phyloP scores from a whole-genome alignment of 1,140 invertebrate genomes.

The Holotrichia oblita region DNA sequence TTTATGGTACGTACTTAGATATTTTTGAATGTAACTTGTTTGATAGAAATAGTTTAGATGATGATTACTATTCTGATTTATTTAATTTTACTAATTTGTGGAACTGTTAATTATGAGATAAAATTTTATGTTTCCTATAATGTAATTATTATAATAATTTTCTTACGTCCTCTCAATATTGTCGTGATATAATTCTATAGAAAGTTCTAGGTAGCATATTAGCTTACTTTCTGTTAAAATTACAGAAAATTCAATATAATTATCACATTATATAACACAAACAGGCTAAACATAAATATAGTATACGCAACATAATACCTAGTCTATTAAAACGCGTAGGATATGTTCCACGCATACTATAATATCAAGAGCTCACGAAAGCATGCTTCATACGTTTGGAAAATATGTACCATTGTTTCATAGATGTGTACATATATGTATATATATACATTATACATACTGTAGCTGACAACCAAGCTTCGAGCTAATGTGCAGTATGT shows the following conservation, averaged over 20 bases:
- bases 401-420: not conserved
- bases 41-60: too few species aligned
- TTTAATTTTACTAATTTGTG: too few species aligned
- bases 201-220: too few species aligned
- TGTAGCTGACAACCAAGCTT: not conserved
- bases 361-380: not conserved
- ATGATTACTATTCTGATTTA: too few species aligned
- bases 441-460: too few species aligned
- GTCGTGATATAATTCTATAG: too few species aligned
- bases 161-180: too few species aligned
- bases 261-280: conserved; percentile 1
- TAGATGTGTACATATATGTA: not conserved
- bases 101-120: too few species aligned
- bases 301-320: not conserved
- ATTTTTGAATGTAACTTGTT: too few species aligned
- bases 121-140: too few species aligned
- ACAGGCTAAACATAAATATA: not conserved
- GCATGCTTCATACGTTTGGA: not conserved
- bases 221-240: not conserved
- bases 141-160: too few species aligned
- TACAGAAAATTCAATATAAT: not conserved
- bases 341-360: not conserved
- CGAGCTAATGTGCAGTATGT: not conserved
- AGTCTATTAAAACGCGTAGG: not conserved
- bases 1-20: too few species aligned